Conservation (phyloP, 2,113 vertebrate species). For the Acanthisitta chloris region DNA sequence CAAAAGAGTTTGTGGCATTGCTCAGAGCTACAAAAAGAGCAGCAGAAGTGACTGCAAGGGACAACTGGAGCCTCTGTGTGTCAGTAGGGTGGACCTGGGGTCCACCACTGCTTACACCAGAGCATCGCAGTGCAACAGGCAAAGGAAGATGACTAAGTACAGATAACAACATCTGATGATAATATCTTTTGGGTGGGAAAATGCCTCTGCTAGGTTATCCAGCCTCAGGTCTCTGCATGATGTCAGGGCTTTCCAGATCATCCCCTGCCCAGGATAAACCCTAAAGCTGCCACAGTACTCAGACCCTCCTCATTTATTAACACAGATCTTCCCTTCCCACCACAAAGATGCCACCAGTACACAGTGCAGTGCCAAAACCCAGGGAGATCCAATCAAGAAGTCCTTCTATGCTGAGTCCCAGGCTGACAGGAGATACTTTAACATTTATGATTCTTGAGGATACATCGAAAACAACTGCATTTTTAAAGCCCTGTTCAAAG, state of each 20-base stretch:
- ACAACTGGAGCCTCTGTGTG: background rate
- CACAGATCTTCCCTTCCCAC: background rate
- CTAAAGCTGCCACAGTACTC: background rate
- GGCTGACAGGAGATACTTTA: background rate
- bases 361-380: background rate
- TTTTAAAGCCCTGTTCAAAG: background rate
- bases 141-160: background rate
- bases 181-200: background rate
- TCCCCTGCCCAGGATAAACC: background rate
- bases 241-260: background rate
- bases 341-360: background rate
- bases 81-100: rapidly evolving
- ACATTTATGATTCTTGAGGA: background rate
- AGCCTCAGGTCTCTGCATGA: background rate
- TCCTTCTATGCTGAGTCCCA: background rate
- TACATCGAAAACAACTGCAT: background rate
- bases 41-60: background rate
- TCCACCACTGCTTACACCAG: background rate
- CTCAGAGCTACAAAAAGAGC: background rate
- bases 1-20: background rate
- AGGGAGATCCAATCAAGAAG: background rate
- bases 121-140: rapidly evolving
- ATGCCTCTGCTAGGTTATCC: background rate
- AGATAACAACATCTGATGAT: background rate
- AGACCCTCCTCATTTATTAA: background rate